Conservation (phyloP, 2,113 vertebrate species). For the Anhinga anhinga region DNA sequence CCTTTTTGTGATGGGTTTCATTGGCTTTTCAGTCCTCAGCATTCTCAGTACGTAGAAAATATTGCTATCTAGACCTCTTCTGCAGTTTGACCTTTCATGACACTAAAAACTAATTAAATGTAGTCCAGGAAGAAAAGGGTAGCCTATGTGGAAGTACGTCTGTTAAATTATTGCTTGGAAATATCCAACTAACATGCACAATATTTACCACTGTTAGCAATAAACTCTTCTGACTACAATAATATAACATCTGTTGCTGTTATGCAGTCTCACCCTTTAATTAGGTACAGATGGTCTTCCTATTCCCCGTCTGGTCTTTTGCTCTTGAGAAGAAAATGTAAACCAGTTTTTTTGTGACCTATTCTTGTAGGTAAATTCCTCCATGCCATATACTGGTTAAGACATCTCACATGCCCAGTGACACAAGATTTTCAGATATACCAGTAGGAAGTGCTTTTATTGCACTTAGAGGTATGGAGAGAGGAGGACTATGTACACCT, state of each 20-base stretch:
- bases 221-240: slow-evolving; percentile 35
- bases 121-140: neutral
- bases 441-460: neutral
- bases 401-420: neutral
- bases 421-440: neutral
- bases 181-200: neutral
- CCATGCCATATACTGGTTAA: neutral
- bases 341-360: neutral
- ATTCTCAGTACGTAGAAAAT: neutral
- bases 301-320: neutral
- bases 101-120: neutral
- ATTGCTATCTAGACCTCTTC: neutral
- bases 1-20: neutral
- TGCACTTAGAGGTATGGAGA: neutral
- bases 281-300: slow-evolving; percentile 36
- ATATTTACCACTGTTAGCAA: slow-evolving; percentile 33
- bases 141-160: neutral
- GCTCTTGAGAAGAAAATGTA: slow-evolving; percentile 4
- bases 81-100: neutral
- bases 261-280: slow-evolving; percentile 38
- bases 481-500: neutral
- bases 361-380: neutral
- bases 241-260: slow-evolving; percentile 44
- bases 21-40: neutral
- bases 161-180: slow-evolving; percentile 19